Evolutionary conservation across 2,888 invertebrate species (phyloP).

Genomic region (Tenodera sinensis): DNA sequence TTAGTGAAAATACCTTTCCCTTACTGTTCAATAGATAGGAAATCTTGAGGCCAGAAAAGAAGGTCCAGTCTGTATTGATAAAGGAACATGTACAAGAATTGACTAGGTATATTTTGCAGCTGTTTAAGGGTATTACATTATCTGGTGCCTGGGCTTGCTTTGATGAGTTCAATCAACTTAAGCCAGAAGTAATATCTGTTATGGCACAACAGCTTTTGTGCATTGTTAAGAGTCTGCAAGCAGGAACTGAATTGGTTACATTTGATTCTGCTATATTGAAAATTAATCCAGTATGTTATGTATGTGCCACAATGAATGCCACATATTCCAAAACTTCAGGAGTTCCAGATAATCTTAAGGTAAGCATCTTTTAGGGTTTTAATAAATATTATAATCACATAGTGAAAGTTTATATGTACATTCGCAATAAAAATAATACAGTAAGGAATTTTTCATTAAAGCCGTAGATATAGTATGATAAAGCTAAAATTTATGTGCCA

Average conservation of each 20-base stretch:
- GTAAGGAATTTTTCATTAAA: no score
- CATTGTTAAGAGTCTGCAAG: conserved; percentile 72
- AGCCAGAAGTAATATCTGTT: conserved; percentile 79
- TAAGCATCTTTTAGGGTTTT: conserved; percentile 10
- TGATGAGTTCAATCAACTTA: conserved; percentile 83
- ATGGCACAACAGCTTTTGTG: conserved; percentile 83
- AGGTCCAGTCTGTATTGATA: no score
- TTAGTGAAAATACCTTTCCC: no score
- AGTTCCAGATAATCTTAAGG: conserved; percentile 80
- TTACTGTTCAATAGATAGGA: no score
- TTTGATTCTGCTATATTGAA: conserved; percentile 75
- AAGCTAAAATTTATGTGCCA: no score
- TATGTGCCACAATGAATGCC: conserved; percentile 77
- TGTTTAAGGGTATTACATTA: conserved; percentile 77
- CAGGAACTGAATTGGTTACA: conserved; percentile 59
- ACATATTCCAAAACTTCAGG: conserved; percentile 79
- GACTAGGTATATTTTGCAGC: conserved; percentile 45
- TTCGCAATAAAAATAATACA: no score
- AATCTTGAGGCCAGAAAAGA: background rate
- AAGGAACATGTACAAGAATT: background rate
- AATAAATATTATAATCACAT: no score
- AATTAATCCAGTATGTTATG: conserved; percentile 74
- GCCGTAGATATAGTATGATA: no score
- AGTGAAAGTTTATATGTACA: no score
- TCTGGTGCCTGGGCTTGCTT: conserved; percentile 87